These are phyloP conservation scores for Oryzaephilus surinamensis DNA, from an alignment of 1,140 invertebrate species.

Conservation along the genomic window DNA sequence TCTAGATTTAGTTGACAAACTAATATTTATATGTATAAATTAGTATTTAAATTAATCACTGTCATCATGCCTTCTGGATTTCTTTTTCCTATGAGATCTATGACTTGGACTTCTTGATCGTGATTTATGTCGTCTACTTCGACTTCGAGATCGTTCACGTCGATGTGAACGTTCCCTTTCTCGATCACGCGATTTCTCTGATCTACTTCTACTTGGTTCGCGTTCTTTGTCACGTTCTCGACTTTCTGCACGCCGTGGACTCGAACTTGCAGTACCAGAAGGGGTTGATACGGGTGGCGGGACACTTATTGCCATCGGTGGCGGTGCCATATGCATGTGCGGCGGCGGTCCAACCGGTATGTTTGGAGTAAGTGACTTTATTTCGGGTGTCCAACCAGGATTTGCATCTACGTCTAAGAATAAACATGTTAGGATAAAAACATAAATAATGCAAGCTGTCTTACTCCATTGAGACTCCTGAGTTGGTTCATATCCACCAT, in stretches of 20 bases:
- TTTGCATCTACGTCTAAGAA: slow-evolving; percentile 31
- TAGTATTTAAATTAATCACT: slow-evolving; percentile 30
- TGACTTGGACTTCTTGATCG: slow-evolving; percentile 49
- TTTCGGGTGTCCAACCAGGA: slow-evolving; percentile 48
- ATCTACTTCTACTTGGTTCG: slow-evolving; percentile 38
- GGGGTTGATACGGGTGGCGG: slow-evolving; percentile 13
- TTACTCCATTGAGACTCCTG: slow-evolving; percentile 60
- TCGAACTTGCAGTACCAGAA: slow-evolving; percentile 24
- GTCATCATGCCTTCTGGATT: slow-evolving; percentile 37
- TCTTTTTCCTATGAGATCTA: slow-evolving; percentile 48
- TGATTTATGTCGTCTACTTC: slow-evolving; percentile 48
- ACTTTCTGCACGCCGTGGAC: slow-evolving; percentile 18
- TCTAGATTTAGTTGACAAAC: not conserved
- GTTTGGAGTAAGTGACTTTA: slow-evolving; percentile 49
- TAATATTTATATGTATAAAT: not conserved
- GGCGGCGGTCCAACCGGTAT: slow-evolving; percentile 17
- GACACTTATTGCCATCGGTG: slow-evolving; percentile 27
- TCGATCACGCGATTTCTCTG: slow-evolving; percentile 37
- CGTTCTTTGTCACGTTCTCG: slow-evolving; percentile 36
- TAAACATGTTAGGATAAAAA: too few relatives aligned
- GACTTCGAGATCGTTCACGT: slow-evolving; percentile 42
- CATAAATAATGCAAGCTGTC: too few relatives aligned
- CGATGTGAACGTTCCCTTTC: slow-evolving; percentile 41
- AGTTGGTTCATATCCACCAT: slow-evolving; percentile 59
- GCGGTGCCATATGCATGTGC: slow-evolving; percentile 31